These are phyloP conservation scores for Neodon shergylaensis DNA, from an alignment of 2,113 vertebrate genomes.

Conservation along the genomic window DNA sequence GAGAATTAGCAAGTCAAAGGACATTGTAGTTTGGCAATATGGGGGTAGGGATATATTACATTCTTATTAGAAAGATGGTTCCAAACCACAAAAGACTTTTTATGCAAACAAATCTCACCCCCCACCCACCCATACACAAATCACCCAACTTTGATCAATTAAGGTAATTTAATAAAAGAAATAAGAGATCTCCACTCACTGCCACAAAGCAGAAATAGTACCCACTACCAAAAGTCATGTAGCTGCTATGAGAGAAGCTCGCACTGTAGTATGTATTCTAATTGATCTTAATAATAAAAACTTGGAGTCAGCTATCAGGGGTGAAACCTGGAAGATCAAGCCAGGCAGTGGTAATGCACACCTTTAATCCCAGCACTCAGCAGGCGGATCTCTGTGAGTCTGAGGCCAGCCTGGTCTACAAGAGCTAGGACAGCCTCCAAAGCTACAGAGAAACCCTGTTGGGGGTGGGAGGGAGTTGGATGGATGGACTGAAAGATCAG, in stretches of 20 bases:
- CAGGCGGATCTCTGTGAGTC: no score
- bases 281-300: no score
- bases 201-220: background rate
- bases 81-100: background rate
- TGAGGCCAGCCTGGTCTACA: no score
- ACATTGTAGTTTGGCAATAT: background rate
- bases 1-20: background rate
- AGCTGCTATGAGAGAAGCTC: background rate
- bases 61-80: background rate
- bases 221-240: background rate
- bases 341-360: no score
- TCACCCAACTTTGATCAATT: conserved; percentile 33
- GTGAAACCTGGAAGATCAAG: no score
- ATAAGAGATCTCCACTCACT: background rate
- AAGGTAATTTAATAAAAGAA: background rate
- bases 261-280: background rate
- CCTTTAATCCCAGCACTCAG: no score
- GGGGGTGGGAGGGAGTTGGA: no score
- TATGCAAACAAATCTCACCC: background rate
- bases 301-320: no score
- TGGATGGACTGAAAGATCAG: no score
- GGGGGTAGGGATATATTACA: background rate
- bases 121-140: background rate
- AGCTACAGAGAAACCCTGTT: no score
- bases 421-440: no score